Evolutionary conservation across 1,140 invertebrate species (phyloP).

Genomic region (Heliconius congener): DNA sequence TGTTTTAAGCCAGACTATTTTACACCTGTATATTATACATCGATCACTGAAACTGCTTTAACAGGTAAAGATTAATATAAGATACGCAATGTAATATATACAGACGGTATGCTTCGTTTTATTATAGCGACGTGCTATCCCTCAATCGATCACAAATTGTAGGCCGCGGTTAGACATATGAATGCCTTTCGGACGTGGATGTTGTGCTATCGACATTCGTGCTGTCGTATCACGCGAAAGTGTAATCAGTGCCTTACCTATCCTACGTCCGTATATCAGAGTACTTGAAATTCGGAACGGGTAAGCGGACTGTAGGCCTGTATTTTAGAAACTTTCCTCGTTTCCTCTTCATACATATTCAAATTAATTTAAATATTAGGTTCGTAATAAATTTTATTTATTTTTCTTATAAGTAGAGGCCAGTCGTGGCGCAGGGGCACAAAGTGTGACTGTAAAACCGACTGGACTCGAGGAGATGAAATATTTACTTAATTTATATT

Average conservation of each 20-base stretch:
- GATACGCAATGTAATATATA: constrained; percentile 20
- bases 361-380: constrained; percentile 31
- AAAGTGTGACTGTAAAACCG: too few species aligned
- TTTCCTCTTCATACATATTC: constrained; percentile 31
- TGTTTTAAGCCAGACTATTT: constrained; percentile 19
- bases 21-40: not conserved
- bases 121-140: constrained; percentile 34
- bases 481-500: too few species aligned
- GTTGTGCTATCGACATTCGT: constrained; percentile 42
- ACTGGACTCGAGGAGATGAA: too few species aligned
- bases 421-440: too few species aligned
- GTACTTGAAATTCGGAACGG: constrained; percentile 32
- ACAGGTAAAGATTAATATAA: not conserved
- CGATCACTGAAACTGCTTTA: constrained; percentile 12
- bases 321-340: constrained; percentile 32
- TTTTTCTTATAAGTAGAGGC: too few species aligned
- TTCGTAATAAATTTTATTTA: constrained; percentile 21
- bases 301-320: constrained; percentile 20
- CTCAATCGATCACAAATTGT: constrained; percentile 48
- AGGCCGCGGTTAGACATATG: constrained; percentile 44
- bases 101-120: constrained; percentile 22
- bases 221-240: constrained; percentile 47
- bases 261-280: constrained; percentile 19
- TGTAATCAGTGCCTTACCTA: constrained; percentile 38
- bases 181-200: constrained; percentile 45